These are phyloP conservation scores for Trachops cirrhosus DNA, from an alignment of 2,797 vertebrate genomes.

Conservation along the genomic window DNA sequence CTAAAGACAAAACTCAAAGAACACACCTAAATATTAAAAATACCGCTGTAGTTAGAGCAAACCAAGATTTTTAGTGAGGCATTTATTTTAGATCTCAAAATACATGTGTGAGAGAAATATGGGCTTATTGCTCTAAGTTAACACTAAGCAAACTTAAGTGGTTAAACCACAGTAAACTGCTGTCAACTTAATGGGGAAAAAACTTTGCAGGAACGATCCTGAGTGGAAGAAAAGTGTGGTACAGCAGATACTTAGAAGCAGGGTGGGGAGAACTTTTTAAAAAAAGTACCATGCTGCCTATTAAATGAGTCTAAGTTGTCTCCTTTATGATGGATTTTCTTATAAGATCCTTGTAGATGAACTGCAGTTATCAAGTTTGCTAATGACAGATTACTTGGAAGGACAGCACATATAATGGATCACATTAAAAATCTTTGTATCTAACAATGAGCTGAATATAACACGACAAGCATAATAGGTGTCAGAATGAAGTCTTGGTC, in stretches of 20 bases:
- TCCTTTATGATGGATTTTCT: background rate
- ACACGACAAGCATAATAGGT: background rate
- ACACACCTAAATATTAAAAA: conserved; percentile 2
- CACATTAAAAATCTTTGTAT: background rate
- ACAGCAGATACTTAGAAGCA: background rate
- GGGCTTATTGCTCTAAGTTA: background rate
- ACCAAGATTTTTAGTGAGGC: background rate
- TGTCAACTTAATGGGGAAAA: background rate
- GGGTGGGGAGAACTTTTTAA: background rate
- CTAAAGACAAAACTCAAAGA: background rate
- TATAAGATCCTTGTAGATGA: background rate
- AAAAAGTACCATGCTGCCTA: background rate
- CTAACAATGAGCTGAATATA: background rate
- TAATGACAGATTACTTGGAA: background rate
- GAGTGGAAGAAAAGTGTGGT: background rate
- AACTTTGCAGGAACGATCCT: background rate
- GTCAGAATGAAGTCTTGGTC: background rate
- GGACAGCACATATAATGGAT: background rate
- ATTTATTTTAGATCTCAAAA: conserved; percentile 42
- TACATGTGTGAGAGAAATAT: background rate
- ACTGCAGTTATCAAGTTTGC: background rate
- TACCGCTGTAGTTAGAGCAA: background rate
- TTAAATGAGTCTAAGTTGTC: background rate
- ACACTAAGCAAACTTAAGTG: conserved; percentile 27
- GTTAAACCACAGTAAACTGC: background rate